Base-by-base conservation (phyloP, 2,888 invertebrate species). In the Zaprionus bogoriensis region DNA sequence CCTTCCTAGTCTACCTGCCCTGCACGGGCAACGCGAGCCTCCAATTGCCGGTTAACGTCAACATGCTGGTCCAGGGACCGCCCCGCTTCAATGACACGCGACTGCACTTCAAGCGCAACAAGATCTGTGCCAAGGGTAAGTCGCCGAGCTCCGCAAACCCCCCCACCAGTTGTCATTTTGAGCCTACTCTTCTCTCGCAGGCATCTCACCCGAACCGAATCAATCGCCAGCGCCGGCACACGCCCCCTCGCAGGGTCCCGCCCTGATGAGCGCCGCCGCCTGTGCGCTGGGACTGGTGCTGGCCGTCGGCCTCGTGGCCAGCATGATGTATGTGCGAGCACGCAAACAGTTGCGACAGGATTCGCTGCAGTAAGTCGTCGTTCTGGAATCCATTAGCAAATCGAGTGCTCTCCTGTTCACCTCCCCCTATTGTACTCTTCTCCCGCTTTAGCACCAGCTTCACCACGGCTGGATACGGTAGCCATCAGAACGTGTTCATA, bases 91-190 rank as follows among this genome's bases (percentile, higher is more conserved):
- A 95, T 88, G 94, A 94, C 84, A 95, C 95, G 7, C 92, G 92
- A 73, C 92, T 97, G 59, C 93, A 94, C 77, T 95, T 97, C 92
- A 95, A 95, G 87, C 92, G 97, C 73, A 96, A 96, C 91, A 97
- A 97, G 92, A 96, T 97, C 83, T 97, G 97, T 90, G 92, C 95
- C 69, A 95, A 95, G 93, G 95, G 95, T 95, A 74, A 77, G 85
- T 38, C 27, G 85, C 32, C 27, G 38, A 23, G 32, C 32, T 57
- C 55, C 42, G 23, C 6, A 23, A 4, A 23, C 6, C 6, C 23
- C 6, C 3, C n/a, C 5, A 4, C 44, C n/a, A n/a, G n/a, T n/a
- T 23, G 19, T 19, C 57, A 32, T 32, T 30, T 4, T 30, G 2
- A 6, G 6, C 42, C 14, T 23, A 14, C 25, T 32, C 19, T 20